A percentile compares a stretch with the other conserved stretches of the same genome.
These are phyloP conservation scores for Coremacera marginata DNA, from an alignment of 2,888 invertebrate genomes.

Conservation along the genomic window DNA sequence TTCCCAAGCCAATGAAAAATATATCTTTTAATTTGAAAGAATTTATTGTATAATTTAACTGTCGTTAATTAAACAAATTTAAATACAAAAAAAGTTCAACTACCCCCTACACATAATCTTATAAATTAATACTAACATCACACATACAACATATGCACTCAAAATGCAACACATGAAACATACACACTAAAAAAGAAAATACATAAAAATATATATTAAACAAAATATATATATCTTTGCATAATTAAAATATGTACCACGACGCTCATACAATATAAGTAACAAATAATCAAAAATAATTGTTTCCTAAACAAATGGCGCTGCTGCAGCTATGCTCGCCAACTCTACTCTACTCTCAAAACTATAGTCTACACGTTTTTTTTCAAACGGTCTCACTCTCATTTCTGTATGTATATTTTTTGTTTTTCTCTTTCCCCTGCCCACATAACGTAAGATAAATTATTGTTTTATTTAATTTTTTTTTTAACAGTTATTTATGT, in stretches of 20 bases:
- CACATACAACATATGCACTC: not conserved
- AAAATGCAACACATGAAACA: slow-evolving; percentile 22
- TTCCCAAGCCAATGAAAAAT: slow-evolving; percentile 15
- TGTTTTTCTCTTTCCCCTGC: not conserved
- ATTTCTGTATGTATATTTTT: not conserved
- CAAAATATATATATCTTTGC: slow-evolving; percentile 31
- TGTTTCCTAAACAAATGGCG: slow-evolving; percentile 23
- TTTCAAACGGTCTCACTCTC: not conserved
- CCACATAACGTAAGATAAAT: not conserved
- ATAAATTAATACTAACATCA: slow-evolving; percentile 6
- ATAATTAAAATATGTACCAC: not conserved
- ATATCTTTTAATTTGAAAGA: too few relatives aligned
- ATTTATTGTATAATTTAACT: not conserved
- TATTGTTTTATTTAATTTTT: too few relatives aligned
- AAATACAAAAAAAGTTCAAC: slow-evolving; percentile 4
- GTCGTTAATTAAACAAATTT: not conserved
- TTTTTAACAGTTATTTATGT: not conserved
- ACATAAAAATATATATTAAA: slow-evolving; percentile 41
- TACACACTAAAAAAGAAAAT: slow-evolving; percentile 30
- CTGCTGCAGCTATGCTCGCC: not conserved
- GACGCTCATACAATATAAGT: slow-evolving; percentile 27
- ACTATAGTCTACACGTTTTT: not conserved
- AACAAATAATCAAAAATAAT: slow-evolving; percentile 34
- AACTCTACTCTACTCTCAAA: not conserved
- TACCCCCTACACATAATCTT: not conserved